Percentiles rank a stretch among this genome's conserved stretches.
Conservation (phyloP, 2,113 vertebrate genomes). For the Megalops atlanticus region DNA sequence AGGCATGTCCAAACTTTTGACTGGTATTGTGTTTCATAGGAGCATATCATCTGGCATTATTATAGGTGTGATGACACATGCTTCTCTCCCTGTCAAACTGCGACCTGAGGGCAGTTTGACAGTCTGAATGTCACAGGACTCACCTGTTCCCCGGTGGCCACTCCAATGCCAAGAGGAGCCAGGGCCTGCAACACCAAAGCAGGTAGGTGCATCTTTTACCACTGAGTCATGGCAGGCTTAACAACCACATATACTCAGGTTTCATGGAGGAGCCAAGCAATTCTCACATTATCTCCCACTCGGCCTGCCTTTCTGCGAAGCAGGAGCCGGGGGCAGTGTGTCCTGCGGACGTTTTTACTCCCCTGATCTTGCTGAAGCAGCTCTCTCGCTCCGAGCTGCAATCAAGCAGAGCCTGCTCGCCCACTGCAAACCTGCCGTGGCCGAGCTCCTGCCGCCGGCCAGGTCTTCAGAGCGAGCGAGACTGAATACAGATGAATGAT, state of each 20-base stretch:
- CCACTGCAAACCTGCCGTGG: not conserved
- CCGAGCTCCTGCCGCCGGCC: not conserved
- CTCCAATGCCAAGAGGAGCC: slow-evolving; percentile 70
- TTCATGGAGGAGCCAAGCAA: not conserved
- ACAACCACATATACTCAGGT: not conserved
- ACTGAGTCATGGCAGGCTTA: not conserved
- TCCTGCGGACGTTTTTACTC: not conserved
- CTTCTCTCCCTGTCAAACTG: not conserved
- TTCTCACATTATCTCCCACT: not conserved
- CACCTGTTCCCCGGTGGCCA: slow-evolving; percentile 78
- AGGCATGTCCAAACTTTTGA: no score
- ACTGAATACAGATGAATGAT: not conserved
- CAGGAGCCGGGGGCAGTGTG: not conserved
- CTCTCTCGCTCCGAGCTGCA: not conserved
- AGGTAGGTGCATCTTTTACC: slow-evolving; percentile 21
- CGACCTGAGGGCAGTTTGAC: not conserved
- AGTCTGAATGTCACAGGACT: slow-evolving; percentile 33
- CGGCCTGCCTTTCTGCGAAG: not conserved
- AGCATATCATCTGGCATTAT: no score
- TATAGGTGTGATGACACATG: no score
- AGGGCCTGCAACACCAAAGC: slow-evolving; percentile 68
- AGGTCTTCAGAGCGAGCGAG: not conserved
- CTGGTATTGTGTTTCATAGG: no score
- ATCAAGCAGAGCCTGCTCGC: not conserved
- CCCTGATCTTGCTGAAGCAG: not conserved